phyloP scores from a whole-genome alignment of 2,797 vertebrate species.

The Acanthiza pusilla region DNA sequence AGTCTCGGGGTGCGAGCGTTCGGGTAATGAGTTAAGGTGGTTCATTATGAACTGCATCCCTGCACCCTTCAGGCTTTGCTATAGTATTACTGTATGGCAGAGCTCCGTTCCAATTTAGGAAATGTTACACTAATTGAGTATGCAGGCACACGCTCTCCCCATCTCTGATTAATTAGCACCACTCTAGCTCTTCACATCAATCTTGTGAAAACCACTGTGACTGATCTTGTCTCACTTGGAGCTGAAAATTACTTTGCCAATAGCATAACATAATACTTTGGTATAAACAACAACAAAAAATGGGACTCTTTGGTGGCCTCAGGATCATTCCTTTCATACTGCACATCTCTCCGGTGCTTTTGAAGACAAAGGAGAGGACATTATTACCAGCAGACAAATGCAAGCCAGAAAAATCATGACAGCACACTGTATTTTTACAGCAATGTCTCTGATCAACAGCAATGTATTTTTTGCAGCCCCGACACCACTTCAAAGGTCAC shows the following conservation, averaged over 20 bases:
- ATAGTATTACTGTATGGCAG: not conserved
- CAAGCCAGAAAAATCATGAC: constrained; percentile 34
- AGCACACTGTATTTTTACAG: not conserved
- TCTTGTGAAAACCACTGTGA: constrained; percentile 71
- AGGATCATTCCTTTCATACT: constrained; percentile 68
- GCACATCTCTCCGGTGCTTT: constrained; percentile 55
- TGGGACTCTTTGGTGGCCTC: constrained; percentile 17
- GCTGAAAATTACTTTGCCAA: constrained; percentile 77
- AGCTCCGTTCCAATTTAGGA: constrained; percentile 10
- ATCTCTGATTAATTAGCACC: constrained; percentile 76
- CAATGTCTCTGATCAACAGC: constrained; percentile 15
- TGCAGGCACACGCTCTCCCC: constrained; percentile 47
- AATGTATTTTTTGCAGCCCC: not conserved
- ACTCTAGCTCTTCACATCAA: constrained; percentile 73
- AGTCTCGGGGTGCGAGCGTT: not conserved
- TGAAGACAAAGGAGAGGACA: constrained; percentile 67
- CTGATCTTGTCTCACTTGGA: constrained; percentile 69
- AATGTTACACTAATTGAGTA: constrained; percentile 35
- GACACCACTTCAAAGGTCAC: constrained; percentile 1
- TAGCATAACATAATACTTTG: constrained; percentile 66
- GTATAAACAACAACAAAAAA: constrained; percentile 70
- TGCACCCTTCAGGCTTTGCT: not conserved
- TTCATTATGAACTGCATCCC: not conserved
- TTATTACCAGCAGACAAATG: constrained; percentile 38
- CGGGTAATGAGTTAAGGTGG: not conserved